phyloP scores from a whole-genome alignment of 30 jellyfish, hydroid and myxozoan species.

The Chrysaora quinquecirrha region DNA sequence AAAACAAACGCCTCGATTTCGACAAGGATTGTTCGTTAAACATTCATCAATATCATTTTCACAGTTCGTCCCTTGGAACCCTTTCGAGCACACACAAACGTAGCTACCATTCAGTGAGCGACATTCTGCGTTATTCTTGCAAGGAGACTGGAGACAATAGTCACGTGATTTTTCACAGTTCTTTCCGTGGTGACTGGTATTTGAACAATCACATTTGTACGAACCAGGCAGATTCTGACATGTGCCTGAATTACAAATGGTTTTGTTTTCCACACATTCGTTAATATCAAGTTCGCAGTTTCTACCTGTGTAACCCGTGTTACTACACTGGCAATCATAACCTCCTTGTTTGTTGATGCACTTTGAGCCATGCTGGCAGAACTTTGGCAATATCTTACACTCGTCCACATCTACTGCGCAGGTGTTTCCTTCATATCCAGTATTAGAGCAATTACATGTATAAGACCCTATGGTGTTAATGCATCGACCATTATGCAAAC shows the following conservation, averaged over 20 bases:
- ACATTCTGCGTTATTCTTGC: constrained; percentile 60
- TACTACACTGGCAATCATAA: constrained; percentile 36
- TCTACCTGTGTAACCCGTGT: constrained; percentile 53
- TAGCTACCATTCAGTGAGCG: constrained; percentile 15
- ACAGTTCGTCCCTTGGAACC: constrained; percentile 46
- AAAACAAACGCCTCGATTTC: constrained; percentile 51
- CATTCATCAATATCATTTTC: constrained; percentile 69
- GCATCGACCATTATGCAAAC: constrained; percentile 51
- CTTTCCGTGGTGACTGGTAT: constrained; percentile 44
- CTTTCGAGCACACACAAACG: constrained; percentile 52
- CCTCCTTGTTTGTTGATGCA: constrained; percentile 46
- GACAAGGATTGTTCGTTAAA: constrained; percentile 10
- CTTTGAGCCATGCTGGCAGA: constrained; percentile 41
- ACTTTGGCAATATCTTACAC: background rate
- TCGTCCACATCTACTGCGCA: constrained; percentile 41
- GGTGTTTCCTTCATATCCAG: constrained; percentile 42
- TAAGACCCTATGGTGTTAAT: constrained; percentile 11
- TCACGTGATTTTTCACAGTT: constrained; percentile 24
- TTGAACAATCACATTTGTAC: constrained; percentile 37
- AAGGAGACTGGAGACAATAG: constrained; percentile 18
- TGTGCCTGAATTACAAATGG: constrained; percentile 40
- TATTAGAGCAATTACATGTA: constrained; percentile 38
- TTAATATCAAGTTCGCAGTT: constrained; percentile 28
- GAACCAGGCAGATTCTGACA: constrained; percentile 41
- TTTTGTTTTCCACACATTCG: constrained; percentile 29